These are phyloP conservation scores for Amaurobius ferox DNA, from an alignment of 2,888 invertebrate species.

Conservation along the genomic window DNA sequence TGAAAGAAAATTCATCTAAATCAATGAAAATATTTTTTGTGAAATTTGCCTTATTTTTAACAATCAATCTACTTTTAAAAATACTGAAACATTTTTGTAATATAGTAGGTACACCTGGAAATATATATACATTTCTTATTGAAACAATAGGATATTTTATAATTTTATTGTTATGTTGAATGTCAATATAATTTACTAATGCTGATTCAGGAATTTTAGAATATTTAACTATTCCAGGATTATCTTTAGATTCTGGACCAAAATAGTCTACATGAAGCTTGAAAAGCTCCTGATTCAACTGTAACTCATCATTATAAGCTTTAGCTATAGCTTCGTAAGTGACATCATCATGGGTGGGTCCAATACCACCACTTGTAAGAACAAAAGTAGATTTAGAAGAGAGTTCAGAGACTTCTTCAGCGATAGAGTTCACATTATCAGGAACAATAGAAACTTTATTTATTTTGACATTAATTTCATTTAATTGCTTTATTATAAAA, in stretches of 20 bases:
- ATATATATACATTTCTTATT: conserved; percentile 83
- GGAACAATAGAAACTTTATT: conserved; percentile 82
- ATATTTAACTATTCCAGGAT: conserved; percentile 75
- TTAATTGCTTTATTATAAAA: conserved; percentile 82
- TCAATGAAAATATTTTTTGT: conserved; percentile 51
- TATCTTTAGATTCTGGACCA: conserved; percentile 74
- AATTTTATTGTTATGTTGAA: conserved; percentile 77
- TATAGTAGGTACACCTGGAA: conserved; percentile 84
- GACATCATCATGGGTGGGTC: conserved; percentile 88
- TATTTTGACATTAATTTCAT: conserved; percentile 83
- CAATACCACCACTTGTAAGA: conserved; percentile 86
- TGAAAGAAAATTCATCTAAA: conserved; percentile 74
- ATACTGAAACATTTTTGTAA: conserved; percentile 78
- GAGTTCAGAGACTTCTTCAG: conserved; percentile 82
- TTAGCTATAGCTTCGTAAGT: conserved; percentile 83
- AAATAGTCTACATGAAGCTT: conserved; percentile 77
- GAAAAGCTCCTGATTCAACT: conserved; percentile 78
- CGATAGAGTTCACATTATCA: conserved; percentile 83
- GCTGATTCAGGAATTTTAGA: conserved; percentile 78
- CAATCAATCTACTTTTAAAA: conserved; percentile 71
- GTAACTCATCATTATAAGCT: conserved; percentile 78
- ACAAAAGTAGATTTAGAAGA: conserved; percentile 83
- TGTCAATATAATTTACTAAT: conserved; percentile 79
- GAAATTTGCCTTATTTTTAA: conserved; percentile 34
- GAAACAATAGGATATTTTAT: conserved; percentile 80